Evolutionary conservation across 2,797 vertebrate genomes (phyloP).

Genomic region (Silurus aristotelis): DNA sequence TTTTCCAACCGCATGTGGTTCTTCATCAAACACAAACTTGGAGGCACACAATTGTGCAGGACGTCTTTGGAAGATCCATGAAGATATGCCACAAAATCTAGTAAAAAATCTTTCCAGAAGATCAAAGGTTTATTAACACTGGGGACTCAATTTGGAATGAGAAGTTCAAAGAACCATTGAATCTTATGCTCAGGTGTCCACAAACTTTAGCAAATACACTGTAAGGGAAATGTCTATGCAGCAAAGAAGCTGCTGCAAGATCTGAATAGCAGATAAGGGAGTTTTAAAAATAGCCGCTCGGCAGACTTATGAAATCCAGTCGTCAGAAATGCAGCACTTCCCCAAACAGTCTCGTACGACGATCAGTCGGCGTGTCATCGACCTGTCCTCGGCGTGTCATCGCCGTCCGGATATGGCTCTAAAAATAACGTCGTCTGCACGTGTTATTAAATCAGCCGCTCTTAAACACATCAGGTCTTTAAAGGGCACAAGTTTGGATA

Average conservation of each 20-base stretch:
- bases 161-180: no score
- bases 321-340: background rate
- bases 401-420: no score
- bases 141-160: no score
- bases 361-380: background rate
- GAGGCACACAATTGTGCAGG: no score
- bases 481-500: constrained; percentile 41
- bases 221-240: background rate
- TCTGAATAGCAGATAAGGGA: background rate
- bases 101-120: no score
- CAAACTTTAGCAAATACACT: background rate
- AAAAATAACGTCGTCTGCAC: background rate
- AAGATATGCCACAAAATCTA: no score
- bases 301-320: background rate
- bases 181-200: no score
- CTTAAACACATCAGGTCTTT: constrained; percentile 31
- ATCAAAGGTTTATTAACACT: no score
- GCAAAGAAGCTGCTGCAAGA: constrained; percentile 10
- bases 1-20: no score
- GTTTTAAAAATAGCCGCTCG: constrained; percentile 21
- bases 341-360: background rate
- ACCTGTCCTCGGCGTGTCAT: background rate
- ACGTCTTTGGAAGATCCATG: no score
- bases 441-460: constrained; percentile 31
- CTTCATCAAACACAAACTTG: no score